phyloP scores from a whole-genome alignment of 37 sponge, comb jelly and placozoan species.

The Cliona cf. orientalis region DNA sequence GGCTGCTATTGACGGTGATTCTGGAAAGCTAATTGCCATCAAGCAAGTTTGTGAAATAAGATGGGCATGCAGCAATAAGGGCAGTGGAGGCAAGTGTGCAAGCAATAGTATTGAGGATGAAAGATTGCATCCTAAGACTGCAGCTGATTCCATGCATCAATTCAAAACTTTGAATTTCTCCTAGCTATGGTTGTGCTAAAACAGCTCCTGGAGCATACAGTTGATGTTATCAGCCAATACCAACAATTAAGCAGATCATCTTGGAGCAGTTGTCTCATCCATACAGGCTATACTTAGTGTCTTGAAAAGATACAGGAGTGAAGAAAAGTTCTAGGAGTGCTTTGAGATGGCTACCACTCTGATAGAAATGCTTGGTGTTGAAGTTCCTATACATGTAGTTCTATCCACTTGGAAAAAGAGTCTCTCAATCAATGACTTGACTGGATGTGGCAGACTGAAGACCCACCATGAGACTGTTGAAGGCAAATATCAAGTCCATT shows the following conservation, averaged over 20 bases:
- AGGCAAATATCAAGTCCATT: not conserved
- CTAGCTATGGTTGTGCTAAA: slow-evolving; percentile 12
- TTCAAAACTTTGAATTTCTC: slow-evolving; percentile 12
- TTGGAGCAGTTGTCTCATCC: slow-evolving; percentile 6
- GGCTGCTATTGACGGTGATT: not conserved
- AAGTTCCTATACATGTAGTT: not conserved
- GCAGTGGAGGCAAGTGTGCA: slow-evolving; percentile 5
- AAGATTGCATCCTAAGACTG: slow-evolving; percentile 1
- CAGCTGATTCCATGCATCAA: slow-evolving; percentile 3
- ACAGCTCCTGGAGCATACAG: slow-evolving; percentile 1
- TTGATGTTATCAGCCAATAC: slow-evolving; percentile 2
- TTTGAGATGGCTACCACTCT: not conserved
- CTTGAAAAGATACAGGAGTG: not conserved
- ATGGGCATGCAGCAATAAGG: slow-evolving; percentile 15
- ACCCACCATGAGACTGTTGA: not conserved
- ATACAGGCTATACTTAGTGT: slow-evolving; percentile 6
- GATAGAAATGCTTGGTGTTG: not conserved
- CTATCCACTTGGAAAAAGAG: slow-evolving; percentile 1
- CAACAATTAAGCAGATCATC: slow-evolving; percentile 6
- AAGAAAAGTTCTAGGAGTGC: not conserved
- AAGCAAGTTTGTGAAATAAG: slow-evolving; percentile 7
- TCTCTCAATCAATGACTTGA: not conserved
- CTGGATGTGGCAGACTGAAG: not conserved
- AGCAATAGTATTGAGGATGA: not conserved
- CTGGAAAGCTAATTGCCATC: not conserved